These are phyloP conservation scores for Trichogramma evanescens DNA, from an alignment of 2,888 invertebrate genomes.

Conservation along the genomic window DNA sequence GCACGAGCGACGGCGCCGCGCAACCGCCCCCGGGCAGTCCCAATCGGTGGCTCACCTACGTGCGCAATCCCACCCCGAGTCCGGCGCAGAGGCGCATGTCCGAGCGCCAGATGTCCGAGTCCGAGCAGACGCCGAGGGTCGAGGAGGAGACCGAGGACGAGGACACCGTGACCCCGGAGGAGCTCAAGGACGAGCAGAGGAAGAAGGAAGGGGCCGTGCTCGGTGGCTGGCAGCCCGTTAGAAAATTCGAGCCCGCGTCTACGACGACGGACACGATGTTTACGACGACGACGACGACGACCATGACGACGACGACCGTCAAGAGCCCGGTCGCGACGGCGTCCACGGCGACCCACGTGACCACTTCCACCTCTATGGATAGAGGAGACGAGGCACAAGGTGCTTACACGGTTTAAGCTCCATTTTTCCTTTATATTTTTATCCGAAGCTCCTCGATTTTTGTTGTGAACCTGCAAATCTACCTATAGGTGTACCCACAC, in stretches of 20 bases:
- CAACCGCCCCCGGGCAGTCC: conserved; percentile 16
- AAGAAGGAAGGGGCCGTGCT: neutral
- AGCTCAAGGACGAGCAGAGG: neutral
- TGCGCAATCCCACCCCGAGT: conserved; percentile 29
- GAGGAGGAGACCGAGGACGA: conserved; percentile 11
- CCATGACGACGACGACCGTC: neutral
- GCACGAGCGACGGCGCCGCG: conserved; percentile 25
- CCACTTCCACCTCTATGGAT: too few species aligned
- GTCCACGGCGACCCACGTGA: too few species aligned
- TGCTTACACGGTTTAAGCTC: neutral
- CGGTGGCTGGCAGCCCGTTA: conserved; percentile 27
- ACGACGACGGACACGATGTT: neutral
- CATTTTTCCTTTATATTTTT: too few species aligned
- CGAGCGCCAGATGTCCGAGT: conserved; percentile 12
- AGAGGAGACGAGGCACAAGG: conserved; percentile 1
- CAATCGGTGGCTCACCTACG: conserved; percentile 31
- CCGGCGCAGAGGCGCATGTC: conserved; percentile 24
- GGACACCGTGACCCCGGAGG: neutral
- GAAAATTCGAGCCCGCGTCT: conserved; percentile 26
- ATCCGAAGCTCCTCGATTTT: too few species aligned
- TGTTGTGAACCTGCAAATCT: too few species aligned
- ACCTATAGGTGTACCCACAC: too few species aligned
- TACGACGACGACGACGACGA: neutral
- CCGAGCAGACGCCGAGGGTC: conserved; percentile 7
- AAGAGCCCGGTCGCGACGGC: neutral